Evolutionary conservation across 2,888 invertebrate species (phyloP).

Genomic region (Megaustenia siamemsis): DNA sequence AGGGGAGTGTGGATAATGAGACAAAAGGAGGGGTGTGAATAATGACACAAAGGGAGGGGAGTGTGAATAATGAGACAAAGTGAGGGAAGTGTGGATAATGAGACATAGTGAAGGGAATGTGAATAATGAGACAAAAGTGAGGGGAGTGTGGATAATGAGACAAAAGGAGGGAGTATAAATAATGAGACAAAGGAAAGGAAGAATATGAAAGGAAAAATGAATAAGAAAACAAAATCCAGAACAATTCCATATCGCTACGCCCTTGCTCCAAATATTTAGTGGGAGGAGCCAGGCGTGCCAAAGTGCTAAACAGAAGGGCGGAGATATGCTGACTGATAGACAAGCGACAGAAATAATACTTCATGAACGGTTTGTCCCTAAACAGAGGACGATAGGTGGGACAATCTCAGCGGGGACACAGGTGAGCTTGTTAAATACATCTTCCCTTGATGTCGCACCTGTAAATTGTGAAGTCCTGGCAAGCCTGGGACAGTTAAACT

Average conservation of each 20-base stretch:
- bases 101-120: background rate
- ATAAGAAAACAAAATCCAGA: background rate
- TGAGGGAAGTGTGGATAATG: background rate
- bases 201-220: background rate
- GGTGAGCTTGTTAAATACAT: background rate
- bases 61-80: background rate
- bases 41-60: background rate
- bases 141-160: background rate
- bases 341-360: background rate
- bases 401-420: background rate
- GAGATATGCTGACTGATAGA: background rate
- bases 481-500: background rate
- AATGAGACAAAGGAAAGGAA: background rate
- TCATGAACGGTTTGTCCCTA: background rate
- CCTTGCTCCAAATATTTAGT: background rate
- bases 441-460: background rate
- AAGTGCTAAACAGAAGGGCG: background rate
- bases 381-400: background rate
- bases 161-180: background rate
- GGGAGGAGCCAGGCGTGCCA: no score
- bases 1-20: no score
- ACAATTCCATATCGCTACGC: background rate
- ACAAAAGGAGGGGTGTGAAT: no score
- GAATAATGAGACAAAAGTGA: background rate
- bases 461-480: no score